Evolutionary conservation across 2,113 vertebrate species (phyloP).

Genomic region (Ivindomyrus marchei): DNA sequence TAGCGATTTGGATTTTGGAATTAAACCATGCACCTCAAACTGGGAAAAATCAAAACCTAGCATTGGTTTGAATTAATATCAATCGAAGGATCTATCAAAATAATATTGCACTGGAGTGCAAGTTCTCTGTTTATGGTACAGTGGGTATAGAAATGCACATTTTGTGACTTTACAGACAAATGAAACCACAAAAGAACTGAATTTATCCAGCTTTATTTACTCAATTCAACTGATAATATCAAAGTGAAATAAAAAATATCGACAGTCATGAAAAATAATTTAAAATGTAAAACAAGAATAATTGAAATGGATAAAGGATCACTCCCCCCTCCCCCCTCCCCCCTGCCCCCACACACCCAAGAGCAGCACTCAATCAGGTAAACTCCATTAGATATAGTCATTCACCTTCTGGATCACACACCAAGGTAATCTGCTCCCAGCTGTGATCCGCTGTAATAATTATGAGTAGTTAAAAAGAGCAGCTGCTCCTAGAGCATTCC

Average conservation of each 20-base stretch:
- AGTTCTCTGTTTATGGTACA: not conserved
- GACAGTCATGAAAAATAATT: not conserved
- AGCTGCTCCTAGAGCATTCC: not conserved
- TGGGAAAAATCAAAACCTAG: not conserved
- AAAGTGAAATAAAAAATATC: not conserved
- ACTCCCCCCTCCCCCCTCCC: not conserved
- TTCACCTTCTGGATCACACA: not conserved
- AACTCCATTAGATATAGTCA: not conserved
- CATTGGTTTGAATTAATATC: not conserved
- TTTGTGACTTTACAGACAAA: not conserved
- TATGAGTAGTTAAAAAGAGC: not conserved
- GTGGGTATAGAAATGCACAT: not conserved
- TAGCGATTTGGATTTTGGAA: not conserved
- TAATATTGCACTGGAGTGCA: not conserved
- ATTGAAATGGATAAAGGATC: not conserved
- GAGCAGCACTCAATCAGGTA: not conserved
- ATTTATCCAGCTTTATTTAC: not conserved
- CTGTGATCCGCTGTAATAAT: not conserved
- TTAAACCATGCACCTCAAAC: not conserved
- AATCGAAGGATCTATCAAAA: not conserved
- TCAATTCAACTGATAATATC: not conserved
- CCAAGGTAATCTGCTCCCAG: not conserved
- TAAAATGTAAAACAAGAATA: not conserved
- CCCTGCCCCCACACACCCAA: not conserved
- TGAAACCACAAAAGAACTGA: not conserved